Evolutionary conservation across 2,888 invertebrate species (phyloP), one percentile per base, ranked within the genome.

Genomic region (Orthosia gothica): DNA sequence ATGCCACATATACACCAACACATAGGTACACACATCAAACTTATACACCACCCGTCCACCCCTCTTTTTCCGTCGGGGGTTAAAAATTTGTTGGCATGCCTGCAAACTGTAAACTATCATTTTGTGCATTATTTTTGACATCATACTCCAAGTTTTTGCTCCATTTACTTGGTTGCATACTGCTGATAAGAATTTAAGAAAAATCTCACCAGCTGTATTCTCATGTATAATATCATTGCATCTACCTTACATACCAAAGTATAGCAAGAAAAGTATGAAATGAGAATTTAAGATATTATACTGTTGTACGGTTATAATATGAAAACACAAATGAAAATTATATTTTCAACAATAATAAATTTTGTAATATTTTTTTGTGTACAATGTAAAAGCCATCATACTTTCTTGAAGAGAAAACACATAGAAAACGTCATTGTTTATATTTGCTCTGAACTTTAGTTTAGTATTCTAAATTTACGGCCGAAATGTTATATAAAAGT

Each of bases 131-230:
- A 66, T 69, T 78, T 71, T 79, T 40, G 9, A 55, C n/a, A 66
- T 63, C 45, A 63, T 52, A 69, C 7, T 58, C 69, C 66, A 79
- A 83, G 49, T 67, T 58, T 73, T 70, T 59, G 12, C 12, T 1
- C 32, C 20, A 79, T 67, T 67, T 64, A 57, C 52, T 55, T 54
- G 47, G 69, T 79, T 74, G 50, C 59, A 64, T 63, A 63, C 57
- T 47, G 16, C 16, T 54, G 62, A 63, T 79, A 70, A 54, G 32
- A 52, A 49, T 26, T 15, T 58, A 83, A 66, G 40, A 58, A 67
- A 61, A 68, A 61, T n/a, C 15, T 59, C 23, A 5, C 32, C 52
- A 67, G 55, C 18, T 74, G 66, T 13, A 57, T 49, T 55, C 1
- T 64, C 61, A 5, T 26, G 16, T 20, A 9, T 7, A 61, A 54